Evolutionary conservation across 2,797 vertebrate species (phyloP).

Genomic region (Antrozous pallidus): DNA sequence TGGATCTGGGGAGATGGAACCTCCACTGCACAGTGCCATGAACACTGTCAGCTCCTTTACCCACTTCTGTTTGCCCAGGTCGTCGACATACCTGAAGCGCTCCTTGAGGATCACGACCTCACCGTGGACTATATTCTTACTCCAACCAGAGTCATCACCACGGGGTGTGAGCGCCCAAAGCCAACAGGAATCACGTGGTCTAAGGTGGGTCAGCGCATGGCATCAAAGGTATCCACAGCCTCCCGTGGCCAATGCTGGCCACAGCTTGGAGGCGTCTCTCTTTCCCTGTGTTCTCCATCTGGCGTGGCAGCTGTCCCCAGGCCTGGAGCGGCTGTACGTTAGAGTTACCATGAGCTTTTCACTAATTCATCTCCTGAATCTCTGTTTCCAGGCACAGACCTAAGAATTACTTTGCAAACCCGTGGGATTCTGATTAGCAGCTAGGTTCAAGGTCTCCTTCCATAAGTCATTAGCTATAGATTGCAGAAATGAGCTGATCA

Average conservation of each 20-base stretch:
- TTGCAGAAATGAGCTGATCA: accelerated
- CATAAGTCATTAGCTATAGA: too few relatives aligned
- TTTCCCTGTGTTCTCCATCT: neutral
- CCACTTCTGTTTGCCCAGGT: constrained; percentile 82
- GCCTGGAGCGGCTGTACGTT: accelerated
- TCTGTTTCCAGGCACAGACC: neutral
- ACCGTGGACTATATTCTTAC: constrained; percentile 97
- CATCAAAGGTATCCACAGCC: neutral
- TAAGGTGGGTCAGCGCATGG: constrained; percentile 84
- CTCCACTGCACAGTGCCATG: accelerated
- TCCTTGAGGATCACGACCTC: constrained; percentile 92
- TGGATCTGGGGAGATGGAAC: neutral
- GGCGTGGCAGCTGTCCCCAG: neutral
- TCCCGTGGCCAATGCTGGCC: accelerated
- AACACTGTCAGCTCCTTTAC: neutral
- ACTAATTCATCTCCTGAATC: neutral
- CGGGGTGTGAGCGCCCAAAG: constrained; percentile 86
- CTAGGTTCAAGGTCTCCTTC: neutral
- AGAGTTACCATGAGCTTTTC: neutral
- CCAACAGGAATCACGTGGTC: constrained; percentile 92
- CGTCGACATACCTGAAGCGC: constrained; percentile 89
- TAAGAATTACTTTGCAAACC: neutral
- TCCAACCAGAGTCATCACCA: constrained; percentile 90
- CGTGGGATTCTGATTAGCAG: neutral
- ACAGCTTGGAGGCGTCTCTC: neutral